A percentile compares a stretch with the other conserved stretches of the same genome.
phyloP scores from a whole-genome alignment of 1,140 invertebrate species.

The Caerostris extrusa region DNA sequence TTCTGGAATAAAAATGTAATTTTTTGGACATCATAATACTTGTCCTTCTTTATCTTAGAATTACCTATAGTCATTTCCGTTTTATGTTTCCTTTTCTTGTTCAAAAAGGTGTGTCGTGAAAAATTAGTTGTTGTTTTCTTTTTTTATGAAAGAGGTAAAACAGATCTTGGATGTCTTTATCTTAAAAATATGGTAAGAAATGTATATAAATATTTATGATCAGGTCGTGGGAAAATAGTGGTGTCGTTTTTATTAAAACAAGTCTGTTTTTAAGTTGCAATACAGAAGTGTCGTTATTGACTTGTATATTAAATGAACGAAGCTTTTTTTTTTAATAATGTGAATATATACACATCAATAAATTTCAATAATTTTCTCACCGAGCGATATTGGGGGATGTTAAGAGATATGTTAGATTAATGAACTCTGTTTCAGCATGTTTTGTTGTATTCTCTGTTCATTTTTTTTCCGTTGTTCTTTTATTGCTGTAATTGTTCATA shows the following conservation, averaged over 20 bases:
- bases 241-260: not conserved
- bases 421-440: too few relatives aligned
- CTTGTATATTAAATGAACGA: too few relatives aligned
- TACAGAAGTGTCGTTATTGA: too few relatives aligned
- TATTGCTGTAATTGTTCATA: too few relatives aligned
- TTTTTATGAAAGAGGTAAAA: not conserved
- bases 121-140: not conserved
- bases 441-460: too few relatives aligned
- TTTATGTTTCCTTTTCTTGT: not conserved
- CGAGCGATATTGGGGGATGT: too few relatives aligned
- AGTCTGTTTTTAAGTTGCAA: too few relatives aligned
- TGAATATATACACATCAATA: too few relatives aligned
- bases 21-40: not conserved
- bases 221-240: not conserved
- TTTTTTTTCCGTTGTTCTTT: too few relatives aligned
- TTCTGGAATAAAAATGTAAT: not conserved
- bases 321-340: too few relatives aligned
- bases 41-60: not conserved
- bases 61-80: not conserved
- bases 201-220: not conserved
- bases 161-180: not conserved
- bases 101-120: not conserved
- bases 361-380: too few relatives aligned
- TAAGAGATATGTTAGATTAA: too few relatives aligned
- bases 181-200: not conserved